Percentiles rank a stretch among this genome's conserved stretches.
These are phyloP conservation scores for Stomorhina lunata DNA, from an alignment of 2,888 invertebrate species.

Conservation along the genomic window DNA sequence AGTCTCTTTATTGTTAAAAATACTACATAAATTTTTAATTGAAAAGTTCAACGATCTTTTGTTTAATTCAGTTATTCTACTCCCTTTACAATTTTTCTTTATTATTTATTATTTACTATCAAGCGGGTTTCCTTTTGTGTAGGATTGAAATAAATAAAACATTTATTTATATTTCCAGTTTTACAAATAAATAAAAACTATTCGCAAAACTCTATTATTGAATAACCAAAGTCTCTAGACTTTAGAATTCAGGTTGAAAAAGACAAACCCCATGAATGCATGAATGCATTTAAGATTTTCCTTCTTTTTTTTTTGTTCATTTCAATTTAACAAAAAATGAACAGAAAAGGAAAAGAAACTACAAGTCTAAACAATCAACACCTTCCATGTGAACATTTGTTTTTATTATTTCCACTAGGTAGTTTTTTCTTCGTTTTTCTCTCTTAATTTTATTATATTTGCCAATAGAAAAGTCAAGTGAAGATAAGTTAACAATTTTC, in stretches of 20 bases:
- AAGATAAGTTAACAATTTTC: slow-evolving; percentile 66
- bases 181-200: slow-evolving; percentile 28
- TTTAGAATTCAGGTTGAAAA: slow-evolving; percentile 12
- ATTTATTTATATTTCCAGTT: slow-evolving; percentile 3
- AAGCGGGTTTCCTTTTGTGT: slow-evolving; percentile 12
- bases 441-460: slow-evolving; percentile 46
- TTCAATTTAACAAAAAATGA: neutral
- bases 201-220: slow-evolving; percentile 11
- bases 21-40: neutral
- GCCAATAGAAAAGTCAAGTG: slow-evolving; percentile 57
- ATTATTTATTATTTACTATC: slow-evolving; percentile 27
- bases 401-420: too few relatives aligned
- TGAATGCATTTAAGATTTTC: slow-evolving; percentile 20
- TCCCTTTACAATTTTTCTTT: neutral
- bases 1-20: too few relatives aligned
- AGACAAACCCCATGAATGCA: slow-evolving; percentile 2
- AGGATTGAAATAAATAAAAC: slow-evolving; percentile 9
- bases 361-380: slow-evolving; percentile 62
- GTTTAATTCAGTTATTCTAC: neutral
- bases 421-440: slow-evolving; percentile 30
- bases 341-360: neutral
- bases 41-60: slow-evolving; percentile 7
- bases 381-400: slow-evolving; percentile 43
- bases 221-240: slow-evolving; percentile 27
- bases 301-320: too few relatives aligned